Conservation (phyloP, 2,888 invertebrate species). For the Alcis repandata region DNA sequence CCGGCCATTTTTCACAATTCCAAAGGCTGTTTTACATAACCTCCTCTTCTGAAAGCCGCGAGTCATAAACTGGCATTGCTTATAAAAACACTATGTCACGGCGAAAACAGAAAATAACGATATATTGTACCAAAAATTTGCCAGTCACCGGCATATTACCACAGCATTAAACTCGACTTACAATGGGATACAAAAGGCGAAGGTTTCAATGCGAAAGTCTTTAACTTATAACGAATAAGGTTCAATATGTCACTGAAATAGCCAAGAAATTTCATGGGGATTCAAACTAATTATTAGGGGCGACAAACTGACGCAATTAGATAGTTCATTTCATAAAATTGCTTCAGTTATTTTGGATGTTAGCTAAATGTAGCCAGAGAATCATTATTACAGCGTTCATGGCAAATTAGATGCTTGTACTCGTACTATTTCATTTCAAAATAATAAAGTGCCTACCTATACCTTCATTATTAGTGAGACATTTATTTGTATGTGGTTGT, state of each 20-base stretch:
- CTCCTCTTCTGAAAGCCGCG: slow-evolving; percentile 17
- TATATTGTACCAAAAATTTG: slow-evolving; percentile 51
- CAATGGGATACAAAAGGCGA: slow-evolving; percentile 53
- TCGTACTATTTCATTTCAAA: no score
- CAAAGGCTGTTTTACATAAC: slow-evolving; percentile 23
- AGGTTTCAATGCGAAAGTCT: slow-evolving; percentile 25
- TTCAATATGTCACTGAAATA: slow-evolving; percentile 20
- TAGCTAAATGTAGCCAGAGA: slow-evolving; percentile 1
- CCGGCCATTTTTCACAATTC: slow-evolving; percentile 14
- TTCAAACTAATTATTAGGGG: slow-evolving; percentile 33
- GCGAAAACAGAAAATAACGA: slow-evolving; percentile 45
- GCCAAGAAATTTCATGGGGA: slow-evolving; percentile 19
- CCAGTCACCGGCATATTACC: slow-evolving; percentile 59
- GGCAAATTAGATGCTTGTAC: background rate
- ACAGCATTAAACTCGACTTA: slow-evolving; percentile 59
- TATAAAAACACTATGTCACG: slow-evolving; percentile 50
- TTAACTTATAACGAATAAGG: slow-evolving; percentile 24
- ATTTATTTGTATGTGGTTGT: no score
- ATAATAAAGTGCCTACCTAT: no score
- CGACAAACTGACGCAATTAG: slow-evolving; percentile 34
- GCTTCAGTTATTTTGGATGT: slow-evolving; percentile 1
- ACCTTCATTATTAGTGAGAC: no score
- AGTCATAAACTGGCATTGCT: slow-evolving; percentile 45
- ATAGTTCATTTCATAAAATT: slow-evolving; percentile 35
- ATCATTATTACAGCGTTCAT: background rate